Base-by-base conservation (phyloP, 2,888 invertebrate genomes). In the Hypolimnas misippus region DNA sequence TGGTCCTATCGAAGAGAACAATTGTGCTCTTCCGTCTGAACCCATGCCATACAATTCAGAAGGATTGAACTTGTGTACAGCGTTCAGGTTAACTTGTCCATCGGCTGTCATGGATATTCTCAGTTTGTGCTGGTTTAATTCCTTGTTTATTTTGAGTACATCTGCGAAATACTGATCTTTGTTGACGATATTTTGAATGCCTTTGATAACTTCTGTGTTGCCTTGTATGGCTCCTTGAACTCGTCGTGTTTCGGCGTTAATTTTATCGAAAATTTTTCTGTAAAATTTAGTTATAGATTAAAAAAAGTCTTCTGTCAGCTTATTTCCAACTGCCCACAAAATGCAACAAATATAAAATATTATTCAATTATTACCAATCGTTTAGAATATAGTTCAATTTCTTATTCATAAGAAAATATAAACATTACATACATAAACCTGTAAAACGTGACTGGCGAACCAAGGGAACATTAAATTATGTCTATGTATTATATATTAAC, bases 181-280 rank as follows among this genome's bases (percentile, higher is more conserved):
- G 74, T 93, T 85, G 10, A 73, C 73, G 49, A 93, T 93, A 70
- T 84, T 93, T 54, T 88, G 82, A 53, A 93, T 90, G 12, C 93
- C 88, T 64, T 79, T 79, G 53, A 94, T 94, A 0, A 94, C 93
- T 77, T 93, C 93, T 0, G 93, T 86, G 74, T 89, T 92, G 21
- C 93, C 94, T 66, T 86, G 85, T 1, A 87, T 75, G 6, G 86
- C 72, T 21, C 93, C 93, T 70, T 92, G 87, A 0, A 87, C 75
- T 35, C 92, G 76, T 16, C 93, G 81, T 0, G 93, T 92, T 73
- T 93, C 93, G 1, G 93, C 93, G 72, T 92, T 83, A 70, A 94
- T 75, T 78, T 93, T 93, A 72, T 93, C 92, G 72, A 93, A 94
- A 57, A 93, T 93, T 91, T 92, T 93, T 68, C 94, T 93, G 81